Conservation (phyloP, 2,113 vertebrate species). For the Podiceps cristatus region DNA sequence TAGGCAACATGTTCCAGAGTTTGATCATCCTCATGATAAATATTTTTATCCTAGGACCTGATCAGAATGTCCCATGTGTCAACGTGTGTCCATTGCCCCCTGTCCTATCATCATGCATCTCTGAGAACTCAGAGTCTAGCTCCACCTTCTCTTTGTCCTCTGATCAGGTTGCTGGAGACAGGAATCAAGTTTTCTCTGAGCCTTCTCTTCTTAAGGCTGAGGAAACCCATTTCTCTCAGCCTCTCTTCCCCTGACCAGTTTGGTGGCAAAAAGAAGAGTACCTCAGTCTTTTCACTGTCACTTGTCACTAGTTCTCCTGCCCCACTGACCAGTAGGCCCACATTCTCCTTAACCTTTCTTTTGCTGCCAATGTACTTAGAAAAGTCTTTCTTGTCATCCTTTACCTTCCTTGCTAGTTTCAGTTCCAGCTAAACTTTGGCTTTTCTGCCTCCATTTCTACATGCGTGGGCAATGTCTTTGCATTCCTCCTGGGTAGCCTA, state of each 20-base stretch:
- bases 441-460: not conserved
- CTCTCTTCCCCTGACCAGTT: not conserved
- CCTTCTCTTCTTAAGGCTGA: not conserved
- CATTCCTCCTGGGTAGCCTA: fast-evolving
- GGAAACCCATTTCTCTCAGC: not conserved
- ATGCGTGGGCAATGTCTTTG: not conserved
- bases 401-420: not conserved
- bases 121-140: not conserved
- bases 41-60: not conserved
- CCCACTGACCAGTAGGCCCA: not conserved
- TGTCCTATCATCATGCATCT: not conserved
- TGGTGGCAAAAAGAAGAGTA: not conserved
- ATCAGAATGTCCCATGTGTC: not conserved
- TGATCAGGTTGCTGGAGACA: not conserved
- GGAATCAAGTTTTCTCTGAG: not conserved
- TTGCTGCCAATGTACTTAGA: not conserved
- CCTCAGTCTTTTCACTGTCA: not conserved
- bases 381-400: not conserved
- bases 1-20: not conserved
- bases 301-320: not conserved
- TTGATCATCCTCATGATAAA: not conserved
- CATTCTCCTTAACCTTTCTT: not conserved
- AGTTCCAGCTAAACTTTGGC: not conserved
- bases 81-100: not conserved
- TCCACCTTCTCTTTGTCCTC: not conserved